Base-by-base conservation (phyloP, 1,140 invertebrate species). In the Cylas formicarius region DNA sequence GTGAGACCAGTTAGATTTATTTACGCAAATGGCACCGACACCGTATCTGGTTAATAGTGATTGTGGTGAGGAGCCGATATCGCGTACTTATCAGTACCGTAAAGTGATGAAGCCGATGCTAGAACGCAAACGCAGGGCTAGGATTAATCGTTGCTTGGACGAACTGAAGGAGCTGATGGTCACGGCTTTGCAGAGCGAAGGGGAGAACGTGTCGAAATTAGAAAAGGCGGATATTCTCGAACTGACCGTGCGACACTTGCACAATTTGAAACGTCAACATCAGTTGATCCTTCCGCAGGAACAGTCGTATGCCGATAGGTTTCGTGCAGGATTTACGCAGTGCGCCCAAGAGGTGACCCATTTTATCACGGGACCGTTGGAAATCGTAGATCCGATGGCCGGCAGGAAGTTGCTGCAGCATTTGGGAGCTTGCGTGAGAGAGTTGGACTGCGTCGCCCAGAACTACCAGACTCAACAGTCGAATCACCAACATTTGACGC, bases 181-280 rank as follows among this genome's bases (percentile, higher is more conserved):
- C 50, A 82, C 84, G 46, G 84, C 89, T 27, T 67, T 90, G 5
- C 84, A 88, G 50, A 78, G 81, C 32, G 86, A 90, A 63, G 86
- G 87, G 34, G 87, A 90, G 63, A 87, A 86, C 66, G 86, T 90
- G 26, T 84, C 87, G 23, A 94, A 96, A 61, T 68, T 97, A 63
- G 94, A 97, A 68, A 97, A 97, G 66, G 92, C 93, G 10, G 93
- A 97, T 67, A 94, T 97, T 60, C 74, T 97, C 48, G 94, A 97
- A 65, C 72, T 96, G 66, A 95, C 93, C 2, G 92, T 97, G 10
- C 79, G 86, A 52, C 90, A 94, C 61, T 70, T 97, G 51, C 86
- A 90, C 69, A 86, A 81, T 47, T 72, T 93, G 13, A 82, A 85
- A 50, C 72, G 78, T 21, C 82, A 86, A 62, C 76, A 81, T 38